Conservation (phyloP, 2,797 vertebrate genomes). For the Macropus fuliginosus region DNA sequence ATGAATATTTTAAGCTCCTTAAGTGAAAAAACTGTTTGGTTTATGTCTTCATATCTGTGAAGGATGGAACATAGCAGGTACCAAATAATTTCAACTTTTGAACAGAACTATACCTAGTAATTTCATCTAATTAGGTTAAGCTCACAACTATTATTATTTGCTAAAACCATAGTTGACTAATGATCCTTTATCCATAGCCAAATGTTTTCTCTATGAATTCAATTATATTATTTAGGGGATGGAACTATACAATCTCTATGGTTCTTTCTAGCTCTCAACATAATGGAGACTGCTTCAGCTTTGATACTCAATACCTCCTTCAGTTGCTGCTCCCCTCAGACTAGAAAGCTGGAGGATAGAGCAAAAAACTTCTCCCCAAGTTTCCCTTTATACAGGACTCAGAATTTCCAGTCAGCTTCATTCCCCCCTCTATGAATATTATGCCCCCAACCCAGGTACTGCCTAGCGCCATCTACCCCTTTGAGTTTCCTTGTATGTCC, state of each 20-base stretch:
- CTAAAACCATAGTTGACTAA: background rate
- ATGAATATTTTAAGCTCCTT: background rate
- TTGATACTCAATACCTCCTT: no score
- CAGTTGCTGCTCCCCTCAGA: no score
- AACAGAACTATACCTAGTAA: background rate
- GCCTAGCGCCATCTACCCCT: no score
- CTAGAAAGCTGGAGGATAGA: no score
- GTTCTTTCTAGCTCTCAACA: no score
- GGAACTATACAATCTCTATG: background rate
- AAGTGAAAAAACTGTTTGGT: background rate
- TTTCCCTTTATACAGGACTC: no score
- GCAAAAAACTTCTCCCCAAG: no score
- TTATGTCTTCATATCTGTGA: background rate
- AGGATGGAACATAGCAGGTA: background rate
- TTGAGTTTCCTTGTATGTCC: no score
- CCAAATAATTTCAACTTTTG: background rate
- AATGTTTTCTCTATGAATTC: background rate
- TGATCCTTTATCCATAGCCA: background rate
- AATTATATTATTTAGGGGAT: background rate
- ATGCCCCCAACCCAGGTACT: no score
- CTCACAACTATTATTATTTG: background rate
- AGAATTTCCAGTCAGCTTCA: no score
- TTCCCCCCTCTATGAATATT: no score
- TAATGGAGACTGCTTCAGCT: no score
- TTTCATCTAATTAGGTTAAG: background rate